A percentile compares a stretch with the other conserved stretches of the same genome.
These are phyloP conservation scores for Sternotherus odoratus DNA, from an alignment of 2,797 vertebrate species.

Conservation along the genomic window DNA sequence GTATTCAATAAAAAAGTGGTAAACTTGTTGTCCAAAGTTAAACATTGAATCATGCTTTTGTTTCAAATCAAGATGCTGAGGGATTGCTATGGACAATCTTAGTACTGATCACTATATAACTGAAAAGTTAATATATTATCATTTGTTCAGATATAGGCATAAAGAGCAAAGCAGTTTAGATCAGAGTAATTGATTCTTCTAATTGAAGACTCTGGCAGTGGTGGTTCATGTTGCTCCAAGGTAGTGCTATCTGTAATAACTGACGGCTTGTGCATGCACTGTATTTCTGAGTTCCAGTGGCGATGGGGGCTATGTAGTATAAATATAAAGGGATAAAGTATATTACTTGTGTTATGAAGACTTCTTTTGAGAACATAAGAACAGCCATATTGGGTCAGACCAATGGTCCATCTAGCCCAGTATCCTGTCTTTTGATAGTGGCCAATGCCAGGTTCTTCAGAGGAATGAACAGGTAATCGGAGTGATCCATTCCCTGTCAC, in stretches of 20 bases:
- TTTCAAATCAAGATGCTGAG: background rate
- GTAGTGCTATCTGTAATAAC: background rate
- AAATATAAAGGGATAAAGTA: background rate
- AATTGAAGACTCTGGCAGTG: accelerated
- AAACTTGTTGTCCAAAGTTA: accelerated
- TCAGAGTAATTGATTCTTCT: accelerated
- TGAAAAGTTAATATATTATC: accelerated
- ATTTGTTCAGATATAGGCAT: background rate
- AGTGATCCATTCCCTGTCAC: background rate
- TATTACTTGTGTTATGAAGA: background rate
- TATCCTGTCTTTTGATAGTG: background rate
- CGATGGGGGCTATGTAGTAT: background rate
- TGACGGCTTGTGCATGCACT: background rate
- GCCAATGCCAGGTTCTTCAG: background rate
- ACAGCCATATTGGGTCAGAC: background rate
- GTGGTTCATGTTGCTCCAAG: background rate
- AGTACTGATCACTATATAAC: accelerated
- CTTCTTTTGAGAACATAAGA: background rate
- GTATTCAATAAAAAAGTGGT: background rate
- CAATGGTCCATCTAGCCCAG: background rate
- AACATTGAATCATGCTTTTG: background rate
- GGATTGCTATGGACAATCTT: accelerated
- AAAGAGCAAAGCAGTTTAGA: accelerated
- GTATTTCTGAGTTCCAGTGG: background rate
- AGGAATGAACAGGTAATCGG: background rate